Evolutionary conservation across 37 sponge, comb jelly and placozoan species (phyloP).

Genomic region (Oopsacas minuta): DNA sequence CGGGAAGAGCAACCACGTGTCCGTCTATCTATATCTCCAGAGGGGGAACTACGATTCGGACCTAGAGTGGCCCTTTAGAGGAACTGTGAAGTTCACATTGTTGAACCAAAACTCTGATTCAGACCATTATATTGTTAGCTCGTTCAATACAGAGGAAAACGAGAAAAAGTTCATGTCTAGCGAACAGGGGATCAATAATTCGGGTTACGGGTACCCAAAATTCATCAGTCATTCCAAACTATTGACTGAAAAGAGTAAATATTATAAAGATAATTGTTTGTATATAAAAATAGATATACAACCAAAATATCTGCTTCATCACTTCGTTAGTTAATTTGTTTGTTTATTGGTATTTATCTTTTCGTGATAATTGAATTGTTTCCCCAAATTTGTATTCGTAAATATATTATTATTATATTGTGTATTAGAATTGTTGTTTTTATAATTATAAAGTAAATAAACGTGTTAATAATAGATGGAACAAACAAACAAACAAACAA

Average conservation of each 20-base stretch:
- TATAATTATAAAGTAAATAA: too few species aligned
- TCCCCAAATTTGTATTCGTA: neutral
- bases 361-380: neutral
- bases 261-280: neutral
- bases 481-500: too few species aligned
- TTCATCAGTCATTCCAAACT: neutral
- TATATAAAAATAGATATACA: constrained; percentile 12
- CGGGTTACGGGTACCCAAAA: neutral
- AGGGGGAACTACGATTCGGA: neutral
- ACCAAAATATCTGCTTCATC: neutral
- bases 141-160: constrained; percentile 6
- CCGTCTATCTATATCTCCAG: neutral
- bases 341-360: neutral
- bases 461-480: too few species aligned
- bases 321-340: neutral
- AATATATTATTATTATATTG: neutral
- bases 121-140: neutral
- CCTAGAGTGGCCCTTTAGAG: constrained; percentile 5
- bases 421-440: too few species aligned
- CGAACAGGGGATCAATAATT: neutral
- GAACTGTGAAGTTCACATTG: neutral
- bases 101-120: neutral
- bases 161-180: constrained; percentile 13
- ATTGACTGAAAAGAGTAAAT: neutral
- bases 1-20: neutral